Base-by-base conservation (phyloP, 2,113 vertebrate species). In the Accipiter virgatus region DNA sequence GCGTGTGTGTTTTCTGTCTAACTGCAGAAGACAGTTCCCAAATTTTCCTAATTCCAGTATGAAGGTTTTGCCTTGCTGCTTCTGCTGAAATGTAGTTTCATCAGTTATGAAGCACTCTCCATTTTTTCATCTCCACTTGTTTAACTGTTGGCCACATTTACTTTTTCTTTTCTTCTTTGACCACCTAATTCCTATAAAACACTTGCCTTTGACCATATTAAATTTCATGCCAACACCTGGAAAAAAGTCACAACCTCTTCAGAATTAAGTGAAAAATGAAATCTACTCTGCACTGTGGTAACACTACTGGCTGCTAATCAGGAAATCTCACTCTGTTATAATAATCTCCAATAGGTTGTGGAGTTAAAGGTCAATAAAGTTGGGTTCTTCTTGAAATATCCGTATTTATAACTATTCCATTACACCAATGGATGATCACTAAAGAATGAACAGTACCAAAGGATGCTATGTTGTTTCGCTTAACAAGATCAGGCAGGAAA, bases 1-100 rank as follows among this genome's bases (percentile, higher is more conserved):
- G 7, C 0, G 0, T 1, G 1, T n/a, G 3, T 56, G 4, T 75
- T 40, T 85, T 81, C 38, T 80, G 25, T 42, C 11, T 66, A 58
- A 40, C 23, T 31, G 13, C 42, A 74, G 25, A 86, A 65, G 9
- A 47, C 3, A 53, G 6, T 58, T 90, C 52, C 7, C 7, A 66
- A 53, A 66, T 62, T 58, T 93, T 79, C 4, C 11, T 63, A 43
- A 42, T 82, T 71, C 15, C 4, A 25, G 2, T 25, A 13, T 47
- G 13, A 29, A 74, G 10, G 0, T 48, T 70, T 66, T 47, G 25
- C 1, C 6, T 81, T 66, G 17, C 9, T 82, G 14, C 7, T 79
- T 79, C 23, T 71, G 10, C n/a, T 67, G 47, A 90, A 85, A 71
- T 17, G 7, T 45, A 71, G 5, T 67, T 67, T 40, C 22, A 43